Conservation (phyloP, 1,140 invertebrate genomes). For the Drosophila aff. region DNA sequence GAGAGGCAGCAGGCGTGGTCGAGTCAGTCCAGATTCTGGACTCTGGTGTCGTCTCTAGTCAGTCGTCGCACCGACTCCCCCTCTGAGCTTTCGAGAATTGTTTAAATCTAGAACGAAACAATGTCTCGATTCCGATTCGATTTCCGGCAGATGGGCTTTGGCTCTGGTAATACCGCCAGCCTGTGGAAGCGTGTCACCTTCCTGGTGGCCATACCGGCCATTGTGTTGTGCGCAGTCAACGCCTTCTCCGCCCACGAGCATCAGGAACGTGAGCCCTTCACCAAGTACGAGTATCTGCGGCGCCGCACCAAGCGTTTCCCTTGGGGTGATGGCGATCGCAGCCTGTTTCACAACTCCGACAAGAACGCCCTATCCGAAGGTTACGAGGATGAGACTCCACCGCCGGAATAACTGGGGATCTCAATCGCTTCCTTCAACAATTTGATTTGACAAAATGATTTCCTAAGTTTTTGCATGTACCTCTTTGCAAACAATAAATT, state of each 20-base stretch:
- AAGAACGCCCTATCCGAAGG: slow-evolving; percentile 91
- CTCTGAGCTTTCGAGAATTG: background rate
- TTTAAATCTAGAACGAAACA: background rate
- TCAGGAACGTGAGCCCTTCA: slow-evolving; percentile 86
- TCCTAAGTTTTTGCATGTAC: background rate
- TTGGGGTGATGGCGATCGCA: slow-evolving; percentile 94
- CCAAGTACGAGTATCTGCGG: slow-evolving; percentile 90
- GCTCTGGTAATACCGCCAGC: slow-evolving; percentile 5
- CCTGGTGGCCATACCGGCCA: slow-evolving; percentile 89
- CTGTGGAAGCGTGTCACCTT: slow-evolving; percentile 89
- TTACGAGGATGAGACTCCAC: slow-evolving; percentile 87
- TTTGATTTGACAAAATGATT: background rate
- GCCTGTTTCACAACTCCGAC: slow-evolving; percentile 91
- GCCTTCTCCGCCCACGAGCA: slow-evolving; percentile 87
- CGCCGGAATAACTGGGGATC: background rate
- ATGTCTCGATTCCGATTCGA: slow-evolving; percentile 23
- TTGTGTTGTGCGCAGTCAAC: slow-evolving; percentile 89
- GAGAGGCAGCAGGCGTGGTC: slow-evolving; percentile 15
- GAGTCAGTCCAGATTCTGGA: background rate
- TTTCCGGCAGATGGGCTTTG: slow-evolving; percentile 21
- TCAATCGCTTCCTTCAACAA: background rate
- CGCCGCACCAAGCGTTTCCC: slow-evolving; percentile 91
- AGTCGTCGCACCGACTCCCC: background rate
- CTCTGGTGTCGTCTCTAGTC: background rate
- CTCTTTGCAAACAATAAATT: slow-evolving; percentile 28